A percentile compares a stretch with the other conserved stretches of the same genome.
Conservation (phyloP, 2,113 vertebrate species). For the Indicator maculatus region DNA sequence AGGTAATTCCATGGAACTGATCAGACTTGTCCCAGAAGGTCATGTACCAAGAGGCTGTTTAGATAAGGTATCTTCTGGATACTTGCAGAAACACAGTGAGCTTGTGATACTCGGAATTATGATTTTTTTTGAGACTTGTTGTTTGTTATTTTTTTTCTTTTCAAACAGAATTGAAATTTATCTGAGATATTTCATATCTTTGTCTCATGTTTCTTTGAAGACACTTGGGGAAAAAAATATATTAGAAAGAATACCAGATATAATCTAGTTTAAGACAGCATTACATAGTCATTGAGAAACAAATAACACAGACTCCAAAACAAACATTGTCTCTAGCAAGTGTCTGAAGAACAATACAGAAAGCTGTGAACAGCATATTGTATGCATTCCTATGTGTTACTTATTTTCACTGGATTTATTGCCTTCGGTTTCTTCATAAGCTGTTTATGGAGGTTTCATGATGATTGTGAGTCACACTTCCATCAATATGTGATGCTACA, state of each 20-base stretch:
- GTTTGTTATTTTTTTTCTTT: background rate
- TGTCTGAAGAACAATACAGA: background rate
- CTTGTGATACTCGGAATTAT: background rate
- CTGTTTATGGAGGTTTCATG: background rate
- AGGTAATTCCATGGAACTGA: conserved; percentile 1
- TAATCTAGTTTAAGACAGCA: background rate
- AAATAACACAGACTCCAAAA: background rate
- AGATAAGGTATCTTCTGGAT: background rate
- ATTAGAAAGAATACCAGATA: background rate
- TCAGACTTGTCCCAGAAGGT: conserved; percentile 2
- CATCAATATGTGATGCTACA: background rate
- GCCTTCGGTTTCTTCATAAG: background rate
- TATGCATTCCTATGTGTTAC: background rate
- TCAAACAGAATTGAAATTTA: background rate
- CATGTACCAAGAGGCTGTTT: background rate
- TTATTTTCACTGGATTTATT: background rate
- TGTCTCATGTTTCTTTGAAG: background rate
- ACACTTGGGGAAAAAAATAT: background rate
- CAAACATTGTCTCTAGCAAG: background rate
- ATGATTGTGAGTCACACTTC: background rate
- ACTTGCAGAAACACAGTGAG: background rate
- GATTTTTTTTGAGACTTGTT: background rate
- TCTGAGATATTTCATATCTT: background rate
- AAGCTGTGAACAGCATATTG: background rate
- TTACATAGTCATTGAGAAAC: background rate